Conservation (phyloP, 1,140 invertebrate species). For the Battus philenor region DNA sequence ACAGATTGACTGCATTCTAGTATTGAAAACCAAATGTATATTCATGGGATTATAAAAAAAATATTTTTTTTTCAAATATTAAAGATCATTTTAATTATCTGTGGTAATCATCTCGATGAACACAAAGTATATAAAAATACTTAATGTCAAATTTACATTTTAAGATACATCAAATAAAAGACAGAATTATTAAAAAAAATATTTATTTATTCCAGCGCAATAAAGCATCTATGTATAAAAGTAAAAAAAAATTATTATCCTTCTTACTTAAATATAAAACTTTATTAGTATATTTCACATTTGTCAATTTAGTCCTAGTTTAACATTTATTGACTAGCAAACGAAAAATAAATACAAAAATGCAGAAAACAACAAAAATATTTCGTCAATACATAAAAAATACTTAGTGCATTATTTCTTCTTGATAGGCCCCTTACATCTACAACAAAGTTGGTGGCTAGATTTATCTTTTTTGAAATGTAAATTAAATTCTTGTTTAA, state of each 20-base stretch:
- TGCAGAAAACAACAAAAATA: not conserved
- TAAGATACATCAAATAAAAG: too few species aligned
- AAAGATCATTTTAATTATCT: too few species aligned
- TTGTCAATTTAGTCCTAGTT: not conserved
- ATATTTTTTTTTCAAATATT: too few species aligned
- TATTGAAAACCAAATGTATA: too few species aligned
- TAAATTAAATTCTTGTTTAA: slow-evolving; percentile 71
- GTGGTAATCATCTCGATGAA: too few species aligned
- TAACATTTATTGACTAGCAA: slow-evolving; percentile 3
- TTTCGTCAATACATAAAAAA: not conserved
- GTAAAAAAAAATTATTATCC: not conserved
- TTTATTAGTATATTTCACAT: not conserved
- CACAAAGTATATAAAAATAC: too few species aligned
- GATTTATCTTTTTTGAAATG: slow-evolving; percentile 64
- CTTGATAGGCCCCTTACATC: slow-evolving; percentile 54
- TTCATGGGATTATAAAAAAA: too few species aligned
- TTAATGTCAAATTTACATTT: too few species aligned
- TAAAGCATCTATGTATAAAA: not conserved
- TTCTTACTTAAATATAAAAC: too few species aligned
- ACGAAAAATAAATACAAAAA: not conserved
- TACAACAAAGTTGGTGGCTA: slow-evolving; percentile 46
- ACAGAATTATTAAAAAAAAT: too few species aligned
- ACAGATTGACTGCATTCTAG: too few species aligned
- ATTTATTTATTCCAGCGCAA: not conserved
- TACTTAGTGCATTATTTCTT: slow-evolving; percentile 33